Evolutionary conservation across 2,113 vertebrate species (phyloP).

Genomic region (Chamaea fasciata): DNA sequence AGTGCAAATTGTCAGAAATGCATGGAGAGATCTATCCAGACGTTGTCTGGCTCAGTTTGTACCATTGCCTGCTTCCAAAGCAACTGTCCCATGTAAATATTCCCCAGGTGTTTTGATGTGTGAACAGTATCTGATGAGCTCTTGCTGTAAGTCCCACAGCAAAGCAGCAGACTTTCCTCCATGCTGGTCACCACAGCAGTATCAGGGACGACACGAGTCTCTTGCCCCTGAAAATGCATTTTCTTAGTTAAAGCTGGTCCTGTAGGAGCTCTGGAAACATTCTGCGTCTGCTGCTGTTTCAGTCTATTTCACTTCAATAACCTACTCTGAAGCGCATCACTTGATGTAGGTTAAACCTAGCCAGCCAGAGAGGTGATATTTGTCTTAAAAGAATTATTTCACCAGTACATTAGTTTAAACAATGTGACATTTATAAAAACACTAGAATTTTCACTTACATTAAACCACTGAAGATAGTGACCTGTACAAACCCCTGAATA

Average conservation of each 20-base stretch:
- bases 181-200: neutral
- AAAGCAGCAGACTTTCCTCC: neutral
- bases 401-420: neutral
- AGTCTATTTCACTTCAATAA: neutral
- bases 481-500: neutral
- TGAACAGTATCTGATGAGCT: neutral
- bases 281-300: neutral
- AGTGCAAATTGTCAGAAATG: neutral
- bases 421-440: neutral
- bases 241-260: neutral
- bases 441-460: neutral
- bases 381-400: neutral
- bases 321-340: neutral
- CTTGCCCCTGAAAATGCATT: neutral
- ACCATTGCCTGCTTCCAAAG: neutral
- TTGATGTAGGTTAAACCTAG: neutral
- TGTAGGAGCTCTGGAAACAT: neutral
- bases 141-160: neutral
- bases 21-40: neutral
- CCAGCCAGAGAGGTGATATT: neutral
- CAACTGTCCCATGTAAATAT: neutral
- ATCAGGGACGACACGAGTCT: neutral
- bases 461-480: neutral
- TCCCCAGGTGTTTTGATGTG: neutral
- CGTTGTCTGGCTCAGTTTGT: neutral